Percentiles rank a stretch among this genome's conserved stretches.
phyloP scores from a whole-genome alignment of 2,888 invertebrate species.

The Timema cristinae region DNA sequence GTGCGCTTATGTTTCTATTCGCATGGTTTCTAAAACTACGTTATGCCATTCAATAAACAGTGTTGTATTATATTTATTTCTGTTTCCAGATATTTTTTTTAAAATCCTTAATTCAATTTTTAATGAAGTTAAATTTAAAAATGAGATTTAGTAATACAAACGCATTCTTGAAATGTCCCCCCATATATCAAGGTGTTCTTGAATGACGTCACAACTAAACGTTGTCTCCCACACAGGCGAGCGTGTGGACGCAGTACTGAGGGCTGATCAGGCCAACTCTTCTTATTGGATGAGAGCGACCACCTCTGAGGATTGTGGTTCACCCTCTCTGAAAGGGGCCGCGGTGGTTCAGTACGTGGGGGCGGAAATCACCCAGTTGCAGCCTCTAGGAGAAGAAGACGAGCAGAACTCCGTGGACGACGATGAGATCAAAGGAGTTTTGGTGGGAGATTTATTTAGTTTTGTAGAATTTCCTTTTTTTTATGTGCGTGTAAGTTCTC shows the following conservation, averaged over 20 bases:
- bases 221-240: conserved; percentile 52
- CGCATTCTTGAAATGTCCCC: too few relatives aligned
- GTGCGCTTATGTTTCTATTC: too few relatives aligned
- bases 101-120: too few relatives aligned
- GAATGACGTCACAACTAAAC: too few relatives aligned
- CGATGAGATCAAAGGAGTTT: conserved; percentile 37
- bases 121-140: too few relatives aligned
- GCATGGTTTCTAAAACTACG: too few relatives aligned
- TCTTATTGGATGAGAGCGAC: conserved; percentile 59
- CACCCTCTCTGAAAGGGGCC: conserved; percentile 49
- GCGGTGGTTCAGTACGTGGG: conserved; percentile 52
- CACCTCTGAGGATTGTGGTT: conserved; percentile 51
- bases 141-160: too few relatives aligned
- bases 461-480: too few relatives aligned
- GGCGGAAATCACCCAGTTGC: neutral
- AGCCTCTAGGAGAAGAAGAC: neutral
- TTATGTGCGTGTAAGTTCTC: conserved; percentile 32
- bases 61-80: too few relatives aligned
- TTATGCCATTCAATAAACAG: too few relatives aligned
- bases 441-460: conserved; percentile 36
- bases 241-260: conserved; percentile 68
- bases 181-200: too few relatives aligned
- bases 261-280: conserved; percentile 53
- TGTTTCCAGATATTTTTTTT: too few relatives aligned
- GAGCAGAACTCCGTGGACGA: neutral